Percentiles rank a stretch among this genome's conserved stretches.
phyloP scores from a whole-genome alignment of 2,797 vertebrate genomes.

The Alcedo atthis region DNA sequence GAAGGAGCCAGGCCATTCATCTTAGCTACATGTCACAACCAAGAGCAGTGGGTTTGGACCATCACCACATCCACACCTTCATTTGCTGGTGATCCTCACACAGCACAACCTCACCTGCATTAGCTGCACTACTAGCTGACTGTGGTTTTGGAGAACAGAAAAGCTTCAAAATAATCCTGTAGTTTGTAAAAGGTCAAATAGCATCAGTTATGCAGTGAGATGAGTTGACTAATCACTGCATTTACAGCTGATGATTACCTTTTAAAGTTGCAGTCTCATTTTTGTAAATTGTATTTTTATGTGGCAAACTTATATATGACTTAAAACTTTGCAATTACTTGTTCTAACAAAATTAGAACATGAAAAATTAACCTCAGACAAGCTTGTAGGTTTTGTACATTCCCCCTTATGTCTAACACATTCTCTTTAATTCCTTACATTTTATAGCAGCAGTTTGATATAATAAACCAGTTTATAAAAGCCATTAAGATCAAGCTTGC shows the following conservation, averaged over 20 bases:
- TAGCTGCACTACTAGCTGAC: background rate
- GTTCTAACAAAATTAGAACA: conserved; percentile 6
- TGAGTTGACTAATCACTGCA: background rate
- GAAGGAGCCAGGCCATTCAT: background rate
- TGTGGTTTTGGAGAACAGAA: background rate
- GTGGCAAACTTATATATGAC: background rate
- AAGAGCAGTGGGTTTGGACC: fast-evolving
- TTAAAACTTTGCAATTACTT: background rate
- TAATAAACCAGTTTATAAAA: conserved; percentile 38
- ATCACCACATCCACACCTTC: background rate
- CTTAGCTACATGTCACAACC: fast-evolving
- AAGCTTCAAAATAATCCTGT: background rate
- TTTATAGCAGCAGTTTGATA: conserved; percentile 35
- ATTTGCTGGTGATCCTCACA: background rate
- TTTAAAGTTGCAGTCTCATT: background rate
- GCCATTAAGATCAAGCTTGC: background rate
- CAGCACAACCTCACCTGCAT: background rate
- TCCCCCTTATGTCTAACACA: background rate
- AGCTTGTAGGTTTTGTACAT: fast-evolving
- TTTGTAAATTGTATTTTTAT: background rate
- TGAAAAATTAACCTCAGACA: background rate
- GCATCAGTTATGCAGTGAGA: background rate
- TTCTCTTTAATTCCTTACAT: conserved; percentile 21
- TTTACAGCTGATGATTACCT: background rate
- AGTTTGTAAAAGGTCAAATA: background rate